phyloP scores from a whole-genome alignment of 2,888 invertebrate species.

The Conus canariensis region DNA sequence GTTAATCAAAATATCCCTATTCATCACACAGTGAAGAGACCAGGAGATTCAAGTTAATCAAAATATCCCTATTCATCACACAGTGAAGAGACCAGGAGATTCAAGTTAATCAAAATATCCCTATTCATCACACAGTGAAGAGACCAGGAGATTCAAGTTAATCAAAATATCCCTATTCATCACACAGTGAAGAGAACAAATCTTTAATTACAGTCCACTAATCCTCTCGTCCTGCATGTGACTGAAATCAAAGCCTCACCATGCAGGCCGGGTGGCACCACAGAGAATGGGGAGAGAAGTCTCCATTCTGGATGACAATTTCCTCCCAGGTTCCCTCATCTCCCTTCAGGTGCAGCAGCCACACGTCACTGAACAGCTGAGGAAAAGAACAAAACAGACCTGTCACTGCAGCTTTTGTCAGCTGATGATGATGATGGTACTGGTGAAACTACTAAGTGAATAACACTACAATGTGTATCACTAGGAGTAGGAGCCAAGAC shows the following conservation, averaged over 20 bases:
- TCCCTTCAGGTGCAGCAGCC: slow-evolving; percentile 84
- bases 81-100: too few relatives aligned
- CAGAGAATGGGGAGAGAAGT: slow-evolving; percentile 90
- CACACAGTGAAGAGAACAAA: neutral
- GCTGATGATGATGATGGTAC: neutral
- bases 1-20: too few relatives aligned
- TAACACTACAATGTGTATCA: too few relatives aligned
- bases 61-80: neutral
- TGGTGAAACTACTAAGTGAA: neutral
- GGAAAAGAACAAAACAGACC: neutral
- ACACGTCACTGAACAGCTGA: slow-evolving; percentile 91
- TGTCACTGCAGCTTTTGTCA: neutral
- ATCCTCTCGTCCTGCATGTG: too few relatives aligned
- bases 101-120: too few relatives aligned
- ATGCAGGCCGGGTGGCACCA: slow-evolving; percentile 96
- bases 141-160: too few relatives aligned
- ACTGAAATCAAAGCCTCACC: slow-evolving; percentile 77
- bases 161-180: too few relatives aligned
- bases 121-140: neutral
- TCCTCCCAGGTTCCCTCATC: slow-evolving; percentile 80
- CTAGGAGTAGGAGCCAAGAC: too few relatives aligned
- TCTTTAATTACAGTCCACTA: too few relatives aligned
- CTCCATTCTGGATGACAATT: slow-evolving; percentile 87
- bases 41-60: too few relatives aligned
- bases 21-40: neutral